Base-by-base conservation (phyloP, 2,888 invertebrate genomes). In the Acrobeloides nanus region DNA sequence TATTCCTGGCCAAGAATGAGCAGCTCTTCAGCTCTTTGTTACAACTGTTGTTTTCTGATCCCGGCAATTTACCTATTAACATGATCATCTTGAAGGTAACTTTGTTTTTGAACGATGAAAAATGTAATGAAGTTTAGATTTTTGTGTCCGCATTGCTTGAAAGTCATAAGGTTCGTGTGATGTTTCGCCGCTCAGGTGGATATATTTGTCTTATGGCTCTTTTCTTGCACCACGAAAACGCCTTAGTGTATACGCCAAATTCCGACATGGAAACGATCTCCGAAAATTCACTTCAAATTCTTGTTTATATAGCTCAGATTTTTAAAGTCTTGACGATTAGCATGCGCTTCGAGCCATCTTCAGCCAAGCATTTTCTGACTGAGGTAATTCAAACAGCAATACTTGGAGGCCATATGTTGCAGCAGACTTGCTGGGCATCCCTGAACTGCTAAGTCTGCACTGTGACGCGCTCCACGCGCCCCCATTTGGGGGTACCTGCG, bases 301-400 rank as follows among this genome's bases (percentile, higher is more conserved):
- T 72, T 20, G 59, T 59, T 25, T 62, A 71, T 38, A 54, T 73
- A 17, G 57, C 72, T 20, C 47, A 66, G 12, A 64, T 71, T 21
- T 66, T 71, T 57, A 65, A 64, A 15, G 62, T 64, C 8, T 38
- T 97, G 60, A 87, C 89, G 52, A 88, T 92, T 0, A 92, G 93
- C 1, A 95, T 97, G 95, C 81, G 97, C 62, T 97, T 92, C 74
- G 97, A 97, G 76, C 97, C 97, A 1, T 93, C 93, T 0, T 97
- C 97, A 76, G 95, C 95, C 0, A 90, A 90, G 75, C 89, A 90
- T 79, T 97, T 97, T 79, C 85, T 89, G 73, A 85, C 88, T 58
- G 95, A 97, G 81, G 86, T 85, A 66, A 72, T 72, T 60, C 15
- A 18, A 40, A 20, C 18, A 24, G 15, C 20, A 17, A 3, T 20